Evolutionary conservation across 2,113 vertebrate species (phyloP), one percentile per base, ranked within the genome.

Genomic region (Spilogale gracilis): DNA sequence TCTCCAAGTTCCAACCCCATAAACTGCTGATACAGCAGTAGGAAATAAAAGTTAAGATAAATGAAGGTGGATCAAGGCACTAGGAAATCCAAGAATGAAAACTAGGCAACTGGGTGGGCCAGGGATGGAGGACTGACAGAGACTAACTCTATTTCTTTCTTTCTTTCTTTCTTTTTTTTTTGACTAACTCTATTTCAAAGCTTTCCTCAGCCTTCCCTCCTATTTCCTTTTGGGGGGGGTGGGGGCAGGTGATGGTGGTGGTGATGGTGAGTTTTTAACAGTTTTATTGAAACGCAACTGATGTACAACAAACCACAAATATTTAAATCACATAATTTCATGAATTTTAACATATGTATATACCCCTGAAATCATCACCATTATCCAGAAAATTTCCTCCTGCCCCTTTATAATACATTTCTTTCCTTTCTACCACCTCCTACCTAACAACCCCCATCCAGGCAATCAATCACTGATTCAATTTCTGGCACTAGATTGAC

Each of bases 271-370:
- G 54, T 89, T 96, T 89, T 88, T 65, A 76, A 76, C 43, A n/a
- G 61, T 9, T 85, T 73, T 83, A 32, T n/a, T 52, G 48, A 91
- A 58, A 56, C 74, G 52, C 20, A 90, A 88, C 13, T 63, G 23
- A 38, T 25, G 4, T 43, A n/a, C 0, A 79, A 69, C 71, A 80
- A 92, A 76, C 56, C 43, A 54, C 54, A 94, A 48, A 84, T 79
- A 78, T 89, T 96, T 87, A 86, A 92, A 95, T 21, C 13, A 32
- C 80, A 30, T 69, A 32, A 89, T 83, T 79, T 86, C 73, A 79
- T 27, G 14, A 76, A 80, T 90, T 88, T 85, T 63, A 54, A 60
- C 65, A 20, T 25, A 17, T 3, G 1, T 38, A 25, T 32, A 45
- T 13, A 79, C 9, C 23, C 32, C 50, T 3, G 1, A 94, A 76